Evolutionary conservation across 2,888 invertebrate genomes (phyloP).

Genomic region (Cactoblastis cactorum): DNA sequence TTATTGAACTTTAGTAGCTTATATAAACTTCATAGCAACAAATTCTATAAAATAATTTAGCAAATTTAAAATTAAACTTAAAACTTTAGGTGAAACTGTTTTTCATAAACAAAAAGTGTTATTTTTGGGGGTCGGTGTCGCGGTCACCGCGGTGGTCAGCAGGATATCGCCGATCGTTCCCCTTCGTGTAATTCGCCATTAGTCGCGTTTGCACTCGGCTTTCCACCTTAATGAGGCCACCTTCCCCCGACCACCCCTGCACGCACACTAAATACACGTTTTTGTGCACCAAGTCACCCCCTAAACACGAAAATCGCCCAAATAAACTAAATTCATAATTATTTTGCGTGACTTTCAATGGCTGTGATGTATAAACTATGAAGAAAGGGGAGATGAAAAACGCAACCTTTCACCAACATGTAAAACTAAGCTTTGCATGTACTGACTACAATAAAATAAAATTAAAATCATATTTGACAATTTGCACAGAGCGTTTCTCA

Average conservation of each 20-base stretch:
- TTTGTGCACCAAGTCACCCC: conserved; percentile 58
- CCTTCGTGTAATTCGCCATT: conserved; percentile 79
- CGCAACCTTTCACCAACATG: neutral
- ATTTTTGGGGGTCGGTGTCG: conserved; percentile 19
- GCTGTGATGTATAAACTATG: neutral
- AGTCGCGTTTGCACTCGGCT: conserved; percentile 77
- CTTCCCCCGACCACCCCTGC: conserved; percentile 50
- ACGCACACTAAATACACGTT: conserved; percentile 69
- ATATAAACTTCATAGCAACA: too few relatives aligned
- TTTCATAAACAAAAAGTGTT: neutral
- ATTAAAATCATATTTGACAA: too few relatives aligned
- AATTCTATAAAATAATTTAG: too few relatives aligned
- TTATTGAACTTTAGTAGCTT: too few relatives aligned
- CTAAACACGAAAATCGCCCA: conserved; percentile 31
- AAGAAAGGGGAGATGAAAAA: conserved; percentile 8
- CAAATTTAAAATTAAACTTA: neutral
- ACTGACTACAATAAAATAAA: too few relatives aligned
- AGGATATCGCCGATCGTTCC: conserved; percentile 51
- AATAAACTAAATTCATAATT: conserved; percentile 27
- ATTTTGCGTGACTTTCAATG: conserved; percentile 10
- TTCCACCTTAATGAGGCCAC: conserved; percentile 78
- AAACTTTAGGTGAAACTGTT: neutral
- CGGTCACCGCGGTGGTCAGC: conserved; percentile 6
- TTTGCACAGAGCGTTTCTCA: too few relatives aligned
- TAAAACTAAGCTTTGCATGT: too few relatives aligned